Conservation (phyloP, 2,113 vertebrate species). For the Marmota flaviventris region DNA sequence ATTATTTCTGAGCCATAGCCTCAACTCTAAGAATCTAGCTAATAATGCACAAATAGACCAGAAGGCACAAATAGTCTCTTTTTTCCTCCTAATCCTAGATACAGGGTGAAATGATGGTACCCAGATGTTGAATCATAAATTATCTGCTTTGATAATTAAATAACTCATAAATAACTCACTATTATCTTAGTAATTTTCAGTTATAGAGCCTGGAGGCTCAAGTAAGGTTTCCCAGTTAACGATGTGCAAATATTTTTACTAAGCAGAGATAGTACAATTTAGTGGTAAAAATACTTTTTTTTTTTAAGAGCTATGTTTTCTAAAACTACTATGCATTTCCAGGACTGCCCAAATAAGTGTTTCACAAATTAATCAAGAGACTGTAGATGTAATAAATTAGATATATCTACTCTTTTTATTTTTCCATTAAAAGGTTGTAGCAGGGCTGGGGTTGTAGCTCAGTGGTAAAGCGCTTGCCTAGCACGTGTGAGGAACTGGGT, state of each 20-base stretch:
- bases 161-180: not conserved
- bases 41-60: not conserved
- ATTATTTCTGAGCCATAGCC: not conserved
- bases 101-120: not conserved
- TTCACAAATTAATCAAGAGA: not conserved
- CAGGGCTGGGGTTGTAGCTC: not conserved
- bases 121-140: not conserved
- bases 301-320: not conserved
- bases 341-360: conserved; percentile 22
- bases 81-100: not conserved
- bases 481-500: too few species aligned
- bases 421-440: not conserved
- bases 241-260: not conserved
- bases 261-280: conserved; percentile 33
- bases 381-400: conserved; percentile 18
- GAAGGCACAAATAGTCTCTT: not conserved
- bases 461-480: too few species aligned
- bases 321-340: not conserved
- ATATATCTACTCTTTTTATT: not conserved
- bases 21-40: conserved; percentile 15
- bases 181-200: conserved; percentile 21
- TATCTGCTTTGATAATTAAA: too few species aligned
- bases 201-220: not conserved
- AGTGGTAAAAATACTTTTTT: conserved; percentile 15
- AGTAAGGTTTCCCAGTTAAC: not conserved